Base-by-base conservation (phyloP, 2,797 vertebrate genomes). In the Eleutherodactylus coqui region DNA sequence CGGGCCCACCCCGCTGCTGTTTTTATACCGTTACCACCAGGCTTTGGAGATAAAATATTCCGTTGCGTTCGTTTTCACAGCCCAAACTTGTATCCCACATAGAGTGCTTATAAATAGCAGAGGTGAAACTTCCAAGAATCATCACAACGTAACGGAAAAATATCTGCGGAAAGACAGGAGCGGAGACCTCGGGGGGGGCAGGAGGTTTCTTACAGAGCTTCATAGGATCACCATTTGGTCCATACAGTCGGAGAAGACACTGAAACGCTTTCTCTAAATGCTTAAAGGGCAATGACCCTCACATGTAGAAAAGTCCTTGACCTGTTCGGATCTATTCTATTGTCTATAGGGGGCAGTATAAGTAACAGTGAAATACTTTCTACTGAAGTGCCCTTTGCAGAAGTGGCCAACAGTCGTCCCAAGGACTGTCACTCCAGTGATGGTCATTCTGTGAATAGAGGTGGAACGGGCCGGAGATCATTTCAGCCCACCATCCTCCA, bases 111-210 rank as follows among this genome's bases (percentile, higher is more conserved):
- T 27, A 72, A 51, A 82, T 82, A 82, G 34, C 45, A 10, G 64
- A 72, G 64, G 79, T 82, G 79, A 72, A 82, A 82, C 79, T 29
- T 41, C 62, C 36, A n/a, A 55, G 79, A 49, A 72, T 53, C 14
- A 82, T 72, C 34, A 70, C 43, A 38, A 36, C 27, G 62, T n/a
- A 51, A 24, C 16, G 9, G 19, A 43, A 27, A 29, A 38, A 67
- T 34, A 81, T 81, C 62, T 67, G 79, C 11, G 43, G 64, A 53
- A 49, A 34, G 32, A 16, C 47, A 24, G 32, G 79, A 69, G 7
- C 8, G 9, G 9, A 36, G 60, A 5, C 29, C 79, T 3, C 2
- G 8, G 62, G 69, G 64, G 8, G 13, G 16, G 41, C 34, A 4
- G 4, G 45, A 19, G n/a, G 60, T 41, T 70, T 7, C n/a, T 9